Base-by-base conservation (phyloP, 2,888 invertebrate genomes). In the Anthrax anthrax region DNA sequence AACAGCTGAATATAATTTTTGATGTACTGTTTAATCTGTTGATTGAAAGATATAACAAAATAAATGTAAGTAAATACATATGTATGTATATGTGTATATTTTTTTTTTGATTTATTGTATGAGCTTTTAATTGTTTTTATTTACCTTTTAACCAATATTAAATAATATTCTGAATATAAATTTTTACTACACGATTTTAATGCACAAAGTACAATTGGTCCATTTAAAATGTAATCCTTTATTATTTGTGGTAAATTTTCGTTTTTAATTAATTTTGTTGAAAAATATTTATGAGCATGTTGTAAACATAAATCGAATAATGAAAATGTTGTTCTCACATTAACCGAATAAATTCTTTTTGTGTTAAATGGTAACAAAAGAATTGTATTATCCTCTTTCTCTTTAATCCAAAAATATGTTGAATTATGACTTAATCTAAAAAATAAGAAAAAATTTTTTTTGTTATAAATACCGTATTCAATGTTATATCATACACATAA, bases 101-200 rank as follows among this genome's bases (percentile, higher is more conserved):
- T n/a, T n/a, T n/a, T n/a, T 32, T 32, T 32, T 9, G 8, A 63
- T 60, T 29, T 9, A 29, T 29, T 29, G 29, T 29, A 6, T 23
- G 23, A 6, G 23, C 8, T 27, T 27, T 2, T 27, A 8, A 8
- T 27, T 27, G 9, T 32, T 12, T 32, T 32, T 4, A 12, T 4
- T 50, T 47, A 66, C 66, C 66, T 60, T 47, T 65, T 67, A 19
- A 65, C 62, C 14, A 64, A 57, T 60, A 64, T 59, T 50, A 67
- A 63, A 54, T 66, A 65, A 51, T 64, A 67, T 13, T 64, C 57
- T 13, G 66, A 62, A 50, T 64, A 66, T 38, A 67, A 48, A 16
- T 59, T 59, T 43, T 61, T 57, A 19, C 60, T 58, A 43, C 67
- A 67, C 46, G 56, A 58, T 49, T 55, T 55, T 17, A 56, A 52